These are phyloP conservation scores for Deroptyus accipitrinus DNA, from an alignment of 2,113 vertebrate species.

Conservation along the genomic window DNA sequence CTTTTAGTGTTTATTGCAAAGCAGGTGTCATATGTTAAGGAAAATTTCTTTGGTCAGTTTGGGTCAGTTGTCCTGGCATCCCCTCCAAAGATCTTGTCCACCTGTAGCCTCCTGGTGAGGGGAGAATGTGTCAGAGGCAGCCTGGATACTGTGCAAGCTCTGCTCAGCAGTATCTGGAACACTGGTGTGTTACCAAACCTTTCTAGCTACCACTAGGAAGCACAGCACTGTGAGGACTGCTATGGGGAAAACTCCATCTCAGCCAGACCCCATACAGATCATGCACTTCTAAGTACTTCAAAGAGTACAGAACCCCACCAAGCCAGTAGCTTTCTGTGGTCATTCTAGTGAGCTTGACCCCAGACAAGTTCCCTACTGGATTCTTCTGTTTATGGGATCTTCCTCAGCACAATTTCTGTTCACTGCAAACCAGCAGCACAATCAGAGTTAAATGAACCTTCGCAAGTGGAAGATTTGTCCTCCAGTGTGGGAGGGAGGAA, in stretches of 20 bases:
- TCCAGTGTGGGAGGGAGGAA: accelerated
- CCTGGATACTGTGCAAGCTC: background rate
- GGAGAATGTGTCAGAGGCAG: background rate
- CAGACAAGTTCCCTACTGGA: background rate
- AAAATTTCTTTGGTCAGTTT: background rate
- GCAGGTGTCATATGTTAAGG: background rate
- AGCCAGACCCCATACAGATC: background rate
- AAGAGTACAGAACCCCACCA: background rate
- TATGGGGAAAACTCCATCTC: background rate
- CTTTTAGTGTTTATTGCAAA: background rate
- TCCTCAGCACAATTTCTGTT: background rate
- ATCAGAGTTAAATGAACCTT: background rate
- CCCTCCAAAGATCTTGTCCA: background rate
- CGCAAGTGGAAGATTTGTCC: background rate
- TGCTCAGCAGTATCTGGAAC: background rate
- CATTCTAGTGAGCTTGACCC: background rate
- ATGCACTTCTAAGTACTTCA: background rate
- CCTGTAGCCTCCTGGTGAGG: background rate
- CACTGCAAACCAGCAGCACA: background rate
- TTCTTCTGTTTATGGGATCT: background rate
- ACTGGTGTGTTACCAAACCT: background rate
- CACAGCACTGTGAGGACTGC: background rate
- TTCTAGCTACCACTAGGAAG: background rate
- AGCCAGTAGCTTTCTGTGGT: background rate
- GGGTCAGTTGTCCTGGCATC: background rate